phyloP scores from a whole-genome alignment of 2,888 invertebrate species.

The Resseliella maxima region DNA sequence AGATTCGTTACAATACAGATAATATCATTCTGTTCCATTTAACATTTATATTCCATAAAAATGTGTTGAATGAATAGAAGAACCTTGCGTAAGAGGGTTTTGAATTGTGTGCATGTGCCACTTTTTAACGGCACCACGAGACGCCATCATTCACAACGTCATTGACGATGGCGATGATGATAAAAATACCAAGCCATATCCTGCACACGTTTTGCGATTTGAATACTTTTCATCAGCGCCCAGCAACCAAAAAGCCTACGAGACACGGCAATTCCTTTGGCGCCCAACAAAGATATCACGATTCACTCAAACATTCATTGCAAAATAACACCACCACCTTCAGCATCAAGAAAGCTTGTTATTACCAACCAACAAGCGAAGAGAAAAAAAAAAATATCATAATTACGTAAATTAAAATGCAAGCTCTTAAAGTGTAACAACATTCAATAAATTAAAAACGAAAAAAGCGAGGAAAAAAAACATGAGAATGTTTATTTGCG shows the following conservation, averaged over 20 bases:
- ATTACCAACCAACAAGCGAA: neutral
- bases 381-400: neutral
- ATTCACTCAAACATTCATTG: neutral
- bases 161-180: neutral
- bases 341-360: neutral
- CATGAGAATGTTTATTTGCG: neutral
- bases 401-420: conserved; percentile 29
- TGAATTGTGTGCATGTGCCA: neutral
- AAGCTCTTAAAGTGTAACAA: neutral
- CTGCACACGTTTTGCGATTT: neutral
- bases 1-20: conserved; percentile 53
- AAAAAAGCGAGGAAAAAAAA: neutral
- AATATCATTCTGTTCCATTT: conserved; percentile 53
- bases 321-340: too few relatives aligned
- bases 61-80: conserved; percentile 38
- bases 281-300: neutral
- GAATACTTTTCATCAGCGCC: neutral
- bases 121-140: conserved; percentile 46
- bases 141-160: conserved; percentile 40
- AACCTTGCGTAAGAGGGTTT: conserved; percentile 32
- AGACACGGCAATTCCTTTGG: neutral
- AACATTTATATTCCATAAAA: conserved; percentile 53
- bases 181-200: conserved; percentile 24
- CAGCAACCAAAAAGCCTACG: neutral
- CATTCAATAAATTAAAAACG: conserved; percentile 45